phyloP scores from a whole-genome alignment of 2,113 vertebrate genomes.

The Oncorhynchus nerka region DNA sequence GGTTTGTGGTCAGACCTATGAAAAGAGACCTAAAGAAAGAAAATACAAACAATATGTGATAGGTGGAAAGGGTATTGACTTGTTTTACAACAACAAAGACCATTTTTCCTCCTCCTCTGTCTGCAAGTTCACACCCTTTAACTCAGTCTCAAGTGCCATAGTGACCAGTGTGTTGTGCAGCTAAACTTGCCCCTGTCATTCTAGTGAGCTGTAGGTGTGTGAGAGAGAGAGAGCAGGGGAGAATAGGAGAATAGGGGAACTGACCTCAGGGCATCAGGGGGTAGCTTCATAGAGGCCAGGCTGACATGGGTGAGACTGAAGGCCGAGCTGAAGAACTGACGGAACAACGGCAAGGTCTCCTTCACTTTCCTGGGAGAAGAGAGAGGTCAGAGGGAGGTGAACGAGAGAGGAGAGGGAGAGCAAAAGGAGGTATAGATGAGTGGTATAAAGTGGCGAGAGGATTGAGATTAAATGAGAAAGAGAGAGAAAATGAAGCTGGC shows the following conservation, averaged over 20 bases:
- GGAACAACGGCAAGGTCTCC: slow-evolving; percentile 78
- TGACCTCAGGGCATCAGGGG: slow-evolving; percentile 83
- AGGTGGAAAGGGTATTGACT: not conserved
- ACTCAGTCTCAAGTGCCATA: not conserved
- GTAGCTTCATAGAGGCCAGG: slow-evolving; percentile 80
- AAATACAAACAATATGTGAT: not conserved
- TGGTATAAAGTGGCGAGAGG: slow-evolving; percentile 1
- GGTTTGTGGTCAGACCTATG: slow-evolving; percentile 79
- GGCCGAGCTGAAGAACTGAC: slow-evolving; percentile 84
- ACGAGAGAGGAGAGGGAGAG: not conserved
- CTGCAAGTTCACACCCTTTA: not conserved
- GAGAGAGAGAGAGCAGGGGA: not conserved
- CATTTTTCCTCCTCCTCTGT: not conserved
- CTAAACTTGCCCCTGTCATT: not conserved
- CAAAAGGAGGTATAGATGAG: not conserved
- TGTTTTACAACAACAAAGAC: too few relatives aligned
- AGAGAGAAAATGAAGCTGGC: slow-evolving; percentile 35
- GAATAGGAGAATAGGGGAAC: slow-evolving; percentile 1
- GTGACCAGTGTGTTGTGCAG: not conserved
- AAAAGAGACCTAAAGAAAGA: slow-evolving; percentile 71
- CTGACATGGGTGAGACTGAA: slow-evolving; percentile 81
- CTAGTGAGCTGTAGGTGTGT: not conserved
- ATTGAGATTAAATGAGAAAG: slow-evolving; percentile 30
- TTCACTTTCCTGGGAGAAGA: slow-evolving; percentile 77
- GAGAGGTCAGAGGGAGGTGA: not conserved